These are phyloP conservation scores for Camponotus floridanus DNA, from an alignment of 1,140 invertebrate genomes.

Conservation along the genomic window DNA sequence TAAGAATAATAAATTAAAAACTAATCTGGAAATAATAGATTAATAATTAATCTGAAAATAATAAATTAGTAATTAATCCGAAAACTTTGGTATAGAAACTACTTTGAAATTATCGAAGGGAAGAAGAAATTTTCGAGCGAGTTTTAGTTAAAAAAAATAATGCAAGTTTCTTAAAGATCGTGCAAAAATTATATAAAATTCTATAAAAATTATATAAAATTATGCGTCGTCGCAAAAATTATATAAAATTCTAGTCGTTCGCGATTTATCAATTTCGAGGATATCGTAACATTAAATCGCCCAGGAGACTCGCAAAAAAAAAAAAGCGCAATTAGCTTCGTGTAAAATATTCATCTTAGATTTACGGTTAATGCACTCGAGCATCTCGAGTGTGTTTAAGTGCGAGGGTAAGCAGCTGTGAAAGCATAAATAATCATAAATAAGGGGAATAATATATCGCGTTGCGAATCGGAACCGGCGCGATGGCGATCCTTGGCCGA, in stretches of 20 bases:
- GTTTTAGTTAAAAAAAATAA: background rate
- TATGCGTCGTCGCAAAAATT: background rate
- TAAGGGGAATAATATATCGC: background rate
- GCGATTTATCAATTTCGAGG: background rate
- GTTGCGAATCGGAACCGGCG: background rate
- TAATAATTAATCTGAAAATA: background rate
- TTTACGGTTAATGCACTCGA: background rate
- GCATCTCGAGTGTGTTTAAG: background rate
- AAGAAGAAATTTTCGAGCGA: no score
- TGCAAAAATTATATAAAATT: background rate
- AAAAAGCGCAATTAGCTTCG: slow-evolving; percentile 1
- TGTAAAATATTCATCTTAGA: slow-evolving; percentile 4
- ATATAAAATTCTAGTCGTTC: background rate
- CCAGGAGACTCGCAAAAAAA: background rate
- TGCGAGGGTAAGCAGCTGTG: background rate
- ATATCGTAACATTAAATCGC: no score
- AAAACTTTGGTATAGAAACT: background rate
- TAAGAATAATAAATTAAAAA: no score
- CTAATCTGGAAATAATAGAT: background rate
- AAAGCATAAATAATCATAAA: background rate
- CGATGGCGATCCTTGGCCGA: background rate
- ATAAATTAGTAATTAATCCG: background rate
- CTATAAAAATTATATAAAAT: background rate
- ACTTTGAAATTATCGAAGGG: no score
- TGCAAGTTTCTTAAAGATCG: background rate